Evolutionary conservation across 2,113 vertebrate species (phyloP), one percentile per base, ranked within the genome.

Genomic region (Ploceus nigricollis): DNA sequence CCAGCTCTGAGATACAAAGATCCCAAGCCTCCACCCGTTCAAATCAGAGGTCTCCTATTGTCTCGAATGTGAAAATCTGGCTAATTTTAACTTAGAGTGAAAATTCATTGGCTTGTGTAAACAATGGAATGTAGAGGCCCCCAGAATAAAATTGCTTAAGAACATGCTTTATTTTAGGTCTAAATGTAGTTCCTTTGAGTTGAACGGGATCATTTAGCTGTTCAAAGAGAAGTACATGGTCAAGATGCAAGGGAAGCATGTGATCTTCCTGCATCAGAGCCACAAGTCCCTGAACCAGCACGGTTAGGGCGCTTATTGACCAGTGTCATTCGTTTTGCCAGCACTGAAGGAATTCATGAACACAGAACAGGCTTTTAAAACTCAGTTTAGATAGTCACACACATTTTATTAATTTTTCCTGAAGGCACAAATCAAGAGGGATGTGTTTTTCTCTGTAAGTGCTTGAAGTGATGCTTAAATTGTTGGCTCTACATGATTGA

Each of bases 401-500:
- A 60, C 2, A 2, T 91, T 81, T 93, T 78, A 83, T 87, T 93
- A 61, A 76, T 85, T 82, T 33, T 69, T 90, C 90, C 94, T 90
- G 63, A 82, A 92, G 93, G 83, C 91, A 53, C 47, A 83, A 17
- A 81, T 53, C 80, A 87, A 88, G 73, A 64, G 40, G 61, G 95
- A 87, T 95, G 54, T 86, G 65, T 90, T 94, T 96, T 90, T 53
- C 64, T 90, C 66, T 89, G 69, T 31, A 60, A 68, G 80, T 7
- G 2, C 35, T 76, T 68, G 50, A 93, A 96, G 37, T 44, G 31
- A 92, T 79, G 50, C 88, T 87, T 73, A 71, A 92, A 72, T 87
- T 95, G 61, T 83, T 97, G 93, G 90, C 90, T 96, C 65, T 75
- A 88, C 42, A 19, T 93, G 92, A 94, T 77, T 87, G 85, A 89